A percentile compares a stretch with the other conserved stretches of the same genome.
Conservation (phyloP, 1,140 invertebrate species). For the Halictus rubicundus region DNA sequence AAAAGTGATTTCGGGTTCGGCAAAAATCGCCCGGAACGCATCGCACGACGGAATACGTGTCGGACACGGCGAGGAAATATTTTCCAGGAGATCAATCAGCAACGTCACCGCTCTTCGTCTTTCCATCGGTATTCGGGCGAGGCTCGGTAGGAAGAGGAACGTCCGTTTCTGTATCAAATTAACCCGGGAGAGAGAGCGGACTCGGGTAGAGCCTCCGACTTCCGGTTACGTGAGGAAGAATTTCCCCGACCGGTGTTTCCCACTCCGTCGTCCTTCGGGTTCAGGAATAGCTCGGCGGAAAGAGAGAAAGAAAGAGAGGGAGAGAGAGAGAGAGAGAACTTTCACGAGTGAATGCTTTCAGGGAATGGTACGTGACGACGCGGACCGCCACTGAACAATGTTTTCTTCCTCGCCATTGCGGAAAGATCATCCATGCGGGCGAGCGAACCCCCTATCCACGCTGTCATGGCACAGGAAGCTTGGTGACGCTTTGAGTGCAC, state of each 20-base stretch:
- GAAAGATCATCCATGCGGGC: background rate
- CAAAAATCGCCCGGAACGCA: too few relatives aligned
- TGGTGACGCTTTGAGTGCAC: background rate
- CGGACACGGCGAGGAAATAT: too few relatives aligned
- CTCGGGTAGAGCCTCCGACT: background rate
- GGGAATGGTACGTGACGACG: slow-evolving; percentile 16
- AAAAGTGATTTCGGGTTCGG: too few relatives aligned
- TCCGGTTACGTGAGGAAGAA: slow-evolving; percentile 23
- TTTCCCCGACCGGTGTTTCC: slow-evolving; percentile 5
- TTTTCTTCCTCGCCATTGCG: background rate
- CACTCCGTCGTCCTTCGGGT: slow-evolving; percentile 9
- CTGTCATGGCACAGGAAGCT: background rate
- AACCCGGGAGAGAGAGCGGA: background rate
- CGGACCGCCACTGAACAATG: background rate
- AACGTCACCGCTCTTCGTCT: background rate
- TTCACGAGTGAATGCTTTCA: slow-evolving; percentile 33
- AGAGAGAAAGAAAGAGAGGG: too few relatives aligned
- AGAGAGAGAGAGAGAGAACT: background rate
- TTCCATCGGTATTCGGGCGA: background rate
- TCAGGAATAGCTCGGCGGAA: slow-evolving; percentile 3
- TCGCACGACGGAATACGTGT: too few relatives aligned
- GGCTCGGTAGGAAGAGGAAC: background rate
- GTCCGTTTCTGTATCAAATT: slow-evolving; percentile 24
- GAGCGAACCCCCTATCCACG: background rate
- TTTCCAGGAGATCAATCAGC: background rate